Evolutionary conservation across 1,140 invertebrate genomes (phyloP), one percentile per base, ranked within the genome.

Genomic region (Eulimnadia texana): DNA sequence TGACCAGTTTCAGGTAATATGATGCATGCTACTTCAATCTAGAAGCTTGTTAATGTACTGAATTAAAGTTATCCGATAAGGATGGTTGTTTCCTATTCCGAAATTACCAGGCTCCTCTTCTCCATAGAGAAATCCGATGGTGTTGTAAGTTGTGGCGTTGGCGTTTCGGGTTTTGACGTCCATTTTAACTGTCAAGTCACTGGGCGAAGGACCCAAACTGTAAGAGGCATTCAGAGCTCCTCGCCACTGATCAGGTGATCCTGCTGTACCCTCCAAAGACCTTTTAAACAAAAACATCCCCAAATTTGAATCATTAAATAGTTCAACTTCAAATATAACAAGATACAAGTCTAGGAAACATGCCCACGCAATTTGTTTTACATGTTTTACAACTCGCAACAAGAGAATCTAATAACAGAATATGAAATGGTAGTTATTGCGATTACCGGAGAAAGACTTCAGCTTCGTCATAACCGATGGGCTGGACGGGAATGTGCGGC

Each of bases 381-480:
- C 58, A 52, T n/a, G 24, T 29, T 57, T n/a, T 51, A 19, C 20
- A 50, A n/a, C 24, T 19, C 19, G 25, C 22, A 20, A 63, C 58
- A n/a, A n/a, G n/a, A n/a, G n/a, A n/a, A n/a, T n/a, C n/a, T n/a
- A n/a, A n/a, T n/a, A n/a, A n/a, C n/a, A n/a, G n/a, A n/a, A n/a
- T n/a, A n/a, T n/a, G n/a, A n/a, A n/a, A n/a, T n/a, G n/a, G n/a
- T n/a, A n/a, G n/a, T n/a, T n/a, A n/a, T n/a, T n/a, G n/a, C n/a
- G n/a, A n/a, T 58, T 50, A 64, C 63, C 49, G 13, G 28, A 75
- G 60, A 3, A 76, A 62, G 6, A 66, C 25, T 49, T 65, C 61
- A 10, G 75, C 75, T 63, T 72, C 72, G 23, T 68, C 64, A 65
- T 74, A 76, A 60, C 74, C 72, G 50, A 78, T 70, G 2, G 76